Evolutionary conservation across 2,797 vertebrate species (phyloP).

Genomic region (Hyperoplus immaculatus): DNA sequence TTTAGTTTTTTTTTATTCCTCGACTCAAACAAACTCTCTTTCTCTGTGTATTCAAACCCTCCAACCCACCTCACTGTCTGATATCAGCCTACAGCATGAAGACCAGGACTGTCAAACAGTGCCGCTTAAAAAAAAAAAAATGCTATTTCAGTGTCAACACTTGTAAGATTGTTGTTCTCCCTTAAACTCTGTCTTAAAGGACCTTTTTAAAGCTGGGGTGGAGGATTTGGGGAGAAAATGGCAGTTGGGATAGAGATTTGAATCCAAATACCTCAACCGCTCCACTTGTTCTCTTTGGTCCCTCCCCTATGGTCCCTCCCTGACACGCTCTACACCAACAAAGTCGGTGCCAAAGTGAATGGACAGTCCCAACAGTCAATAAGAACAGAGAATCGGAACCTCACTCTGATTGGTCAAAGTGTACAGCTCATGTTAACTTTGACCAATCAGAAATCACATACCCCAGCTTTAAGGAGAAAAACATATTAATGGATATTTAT

Average conservation of each 20-base stretch:
- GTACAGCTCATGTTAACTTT: too few species aligned
- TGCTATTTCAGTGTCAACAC: neutral
- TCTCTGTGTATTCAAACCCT: neutral
- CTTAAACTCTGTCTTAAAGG: neutral
- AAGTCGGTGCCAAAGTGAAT: too few species aligned
- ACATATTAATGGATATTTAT: neutral
- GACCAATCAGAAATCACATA: too few species aligned
- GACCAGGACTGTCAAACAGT: conserved; percentile 5
- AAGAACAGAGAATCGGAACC: too few species aligned
- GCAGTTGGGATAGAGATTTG: too few species aligned
- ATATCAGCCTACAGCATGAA: conserved; percentile 24
- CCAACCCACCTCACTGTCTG: conserved; percentile 7
- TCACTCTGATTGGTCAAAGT: too few species aligned
- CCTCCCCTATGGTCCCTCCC: too few species aligned
- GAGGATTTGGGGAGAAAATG: neutral
- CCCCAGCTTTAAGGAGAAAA: too few species aligned
- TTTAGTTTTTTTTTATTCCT: conserved; percentile 23
- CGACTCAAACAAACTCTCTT: neutral
- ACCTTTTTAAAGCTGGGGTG: neutral
- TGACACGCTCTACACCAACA: too few species aligned
- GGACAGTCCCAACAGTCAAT: too few species aligned
- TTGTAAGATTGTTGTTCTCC: neutral
- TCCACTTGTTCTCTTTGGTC: too few species aligned
- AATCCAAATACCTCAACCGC: too few species aligned
- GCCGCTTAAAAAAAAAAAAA: conserved; percentile 5